phyloP scores from a whole-genome alignment of 2,888 invertebrate genomes.

The Periphyllus acericola region DNA sequence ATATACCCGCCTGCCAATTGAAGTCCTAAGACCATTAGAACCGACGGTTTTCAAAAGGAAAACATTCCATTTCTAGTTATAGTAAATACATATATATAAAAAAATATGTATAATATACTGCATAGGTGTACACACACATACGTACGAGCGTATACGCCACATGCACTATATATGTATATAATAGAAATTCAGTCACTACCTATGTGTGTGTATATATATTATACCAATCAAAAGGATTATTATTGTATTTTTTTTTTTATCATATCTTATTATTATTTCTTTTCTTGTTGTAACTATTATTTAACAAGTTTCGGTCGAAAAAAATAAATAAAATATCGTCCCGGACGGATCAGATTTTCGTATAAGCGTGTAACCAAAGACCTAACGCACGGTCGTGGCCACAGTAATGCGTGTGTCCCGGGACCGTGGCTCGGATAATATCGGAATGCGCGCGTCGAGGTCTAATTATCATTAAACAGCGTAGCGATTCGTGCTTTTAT shows the following conservation, averaged over 20 bases:
- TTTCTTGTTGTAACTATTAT: slow-evolving; percentile 55
- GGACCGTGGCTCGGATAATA: neutral
- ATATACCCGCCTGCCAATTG: slow-evolving; percentile 57
- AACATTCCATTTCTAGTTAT: slow-evolving; percentile 60
- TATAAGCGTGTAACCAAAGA: neutral
- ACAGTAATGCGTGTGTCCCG: neutral
- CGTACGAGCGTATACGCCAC: neutral
- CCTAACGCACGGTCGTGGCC: neutral
- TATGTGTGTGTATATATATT: neutral
- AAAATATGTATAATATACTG: neutral
- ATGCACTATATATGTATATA: neutral
- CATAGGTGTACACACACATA: neutral
- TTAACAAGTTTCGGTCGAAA: slow-evolving; percentile 55
- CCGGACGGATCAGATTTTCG: slow-evolving; percentile 22
- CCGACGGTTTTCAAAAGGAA: slow-evolving; percentile 62
- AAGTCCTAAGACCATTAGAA: slow-evolving; percentile 61
- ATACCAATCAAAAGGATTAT: slow-evolving; percentile 61
- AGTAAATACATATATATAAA: slow-evolving; percentile 34
- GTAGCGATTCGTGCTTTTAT: slow-evolving; percentile 23
- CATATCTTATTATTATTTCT: slow-evolving; percentile 46
- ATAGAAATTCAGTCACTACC: slow-evolving; percentile 44
- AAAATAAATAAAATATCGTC: slow-evolving; percentile 13
- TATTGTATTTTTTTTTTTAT: slow-evolving; percentile 42
- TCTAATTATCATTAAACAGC: slow-evolving; percentile 17
- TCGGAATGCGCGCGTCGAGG: neutral